A percentile compares a stretch with the other conserved stretches of the same genome.
Conservation (phyloP, 2,113 vertebrate genomes). For the Myotis lucifugus region DNA sequence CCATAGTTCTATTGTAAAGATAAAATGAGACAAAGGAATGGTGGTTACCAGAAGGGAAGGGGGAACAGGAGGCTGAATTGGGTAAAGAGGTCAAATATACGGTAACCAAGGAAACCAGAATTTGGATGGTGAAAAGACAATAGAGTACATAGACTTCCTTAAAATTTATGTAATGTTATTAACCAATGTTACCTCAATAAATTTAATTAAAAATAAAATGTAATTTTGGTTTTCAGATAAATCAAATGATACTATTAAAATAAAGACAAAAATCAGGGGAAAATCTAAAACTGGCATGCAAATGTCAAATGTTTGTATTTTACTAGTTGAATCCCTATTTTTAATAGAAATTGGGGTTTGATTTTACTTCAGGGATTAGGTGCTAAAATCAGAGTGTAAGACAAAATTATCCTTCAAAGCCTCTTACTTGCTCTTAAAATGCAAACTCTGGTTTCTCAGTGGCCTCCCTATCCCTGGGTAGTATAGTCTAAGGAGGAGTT, state of each 20-base stretch:
- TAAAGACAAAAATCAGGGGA: background rate
- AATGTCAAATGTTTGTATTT: conserved; percentile 27
- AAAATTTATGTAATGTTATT: background rate
- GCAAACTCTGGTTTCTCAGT: conserved; percentile 14
- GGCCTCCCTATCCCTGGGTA: background rate
- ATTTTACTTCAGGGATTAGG: conserved; percentile 13
- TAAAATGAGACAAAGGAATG: background rate
- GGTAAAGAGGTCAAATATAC: background rate
- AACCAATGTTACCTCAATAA: background rate
- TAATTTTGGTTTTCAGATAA: conserved; percentile 28
- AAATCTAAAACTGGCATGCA: background rate
- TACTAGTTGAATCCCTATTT: background rate
- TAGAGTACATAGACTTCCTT: background rate
- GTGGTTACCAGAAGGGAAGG: background rate
- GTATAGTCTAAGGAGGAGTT: background rate
- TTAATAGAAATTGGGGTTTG: background rate
- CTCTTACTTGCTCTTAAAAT: conserved; percentile 29
- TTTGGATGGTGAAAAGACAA: background rate
- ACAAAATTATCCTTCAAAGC: background rate
- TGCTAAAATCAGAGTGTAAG: conserved; percentile 15
- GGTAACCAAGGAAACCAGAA: background rate
- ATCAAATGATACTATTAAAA: conserved; percentile 4
- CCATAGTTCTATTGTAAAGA: background rate
- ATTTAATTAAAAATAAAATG: background rate
- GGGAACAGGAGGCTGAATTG: background rate